These are phyloP conservation scores for Xyrauchen texanus DNA, from an alignment of 2,113 vertebrate genomes.

Conservation along the genomic window DNA sequence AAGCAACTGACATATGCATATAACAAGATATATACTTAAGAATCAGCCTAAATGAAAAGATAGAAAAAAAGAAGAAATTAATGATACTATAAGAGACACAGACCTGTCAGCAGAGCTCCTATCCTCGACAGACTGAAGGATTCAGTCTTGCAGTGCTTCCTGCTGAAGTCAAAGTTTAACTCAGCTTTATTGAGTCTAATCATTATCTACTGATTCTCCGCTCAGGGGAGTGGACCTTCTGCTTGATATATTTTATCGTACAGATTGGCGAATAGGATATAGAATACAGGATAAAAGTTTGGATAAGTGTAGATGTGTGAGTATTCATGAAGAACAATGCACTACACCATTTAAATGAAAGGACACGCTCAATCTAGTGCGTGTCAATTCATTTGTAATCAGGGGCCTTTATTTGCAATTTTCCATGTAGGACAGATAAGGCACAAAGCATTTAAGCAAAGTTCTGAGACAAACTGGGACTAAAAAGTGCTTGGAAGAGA, in stretches of 20 bases:
- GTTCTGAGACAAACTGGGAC: background rate
- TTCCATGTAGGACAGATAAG: no score
- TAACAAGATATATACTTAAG: background rate
- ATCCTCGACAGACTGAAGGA: constrained; percentile 31
- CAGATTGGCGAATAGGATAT: background rate
- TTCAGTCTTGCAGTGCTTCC: constrained; percentile 39
- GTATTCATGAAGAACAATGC: background rate
- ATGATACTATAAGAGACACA: background rate
- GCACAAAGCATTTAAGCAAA: background rate
- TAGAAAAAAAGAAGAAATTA: background rate
- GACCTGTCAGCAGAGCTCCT: constrained; percentile 51
- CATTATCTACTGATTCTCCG: constrained; percentile 60
- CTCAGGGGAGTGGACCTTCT: constrained; percentile 35
- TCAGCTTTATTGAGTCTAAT: constrained; percentile 66
- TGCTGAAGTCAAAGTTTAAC: constrained; percentile 63
- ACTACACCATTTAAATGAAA: background rate
- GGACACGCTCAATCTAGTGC: background rate
- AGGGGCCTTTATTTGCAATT: no score
- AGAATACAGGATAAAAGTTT: background rate
- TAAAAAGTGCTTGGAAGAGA: background rate
- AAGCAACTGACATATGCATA: background rate
- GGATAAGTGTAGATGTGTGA: background rate
- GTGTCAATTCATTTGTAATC: background rate
- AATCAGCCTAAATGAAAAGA: background rate
- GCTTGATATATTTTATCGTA: background rate